Conservation (phyloP, 2,113 vertebrate genomes). For the Pelusios castaneus region DNA sequence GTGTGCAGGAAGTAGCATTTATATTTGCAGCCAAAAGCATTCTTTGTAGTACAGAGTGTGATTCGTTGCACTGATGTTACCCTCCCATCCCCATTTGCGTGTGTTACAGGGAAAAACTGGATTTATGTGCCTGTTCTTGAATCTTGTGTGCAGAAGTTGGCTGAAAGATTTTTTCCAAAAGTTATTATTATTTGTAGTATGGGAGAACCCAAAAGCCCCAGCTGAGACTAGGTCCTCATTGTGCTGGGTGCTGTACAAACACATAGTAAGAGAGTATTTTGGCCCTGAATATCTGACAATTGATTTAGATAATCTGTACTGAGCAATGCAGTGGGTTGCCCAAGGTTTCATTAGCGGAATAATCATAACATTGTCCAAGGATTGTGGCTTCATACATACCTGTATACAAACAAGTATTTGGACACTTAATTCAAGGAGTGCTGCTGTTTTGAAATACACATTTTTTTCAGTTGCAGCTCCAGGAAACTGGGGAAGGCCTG, state of each 20-base stretch:
- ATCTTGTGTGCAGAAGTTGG: neutral
- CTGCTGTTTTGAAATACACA: neutral
- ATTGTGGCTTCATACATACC: neutral
- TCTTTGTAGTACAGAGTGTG: neutral
- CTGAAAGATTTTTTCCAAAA: neutral
- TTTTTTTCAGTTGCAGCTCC: neutral
- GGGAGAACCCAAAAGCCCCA: neutral
- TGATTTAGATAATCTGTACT: neutral
- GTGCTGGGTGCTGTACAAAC: neutral
- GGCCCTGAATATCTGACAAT: neutral
- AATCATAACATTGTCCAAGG: neutral
- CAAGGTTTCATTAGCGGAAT: neutral
- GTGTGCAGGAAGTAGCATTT: slow-evolving; percentile 38
- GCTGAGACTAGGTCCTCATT: neutral
- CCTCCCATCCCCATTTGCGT: neutral
- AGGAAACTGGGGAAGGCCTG: neutral
- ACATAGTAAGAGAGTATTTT: neutral
- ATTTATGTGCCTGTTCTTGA: neutral
- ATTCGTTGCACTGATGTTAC: neutral
- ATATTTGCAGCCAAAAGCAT: slow-evolving; percentile 49
- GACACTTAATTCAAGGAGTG: neutral
- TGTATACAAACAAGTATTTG: neutral
- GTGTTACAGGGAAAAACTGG: neutral
- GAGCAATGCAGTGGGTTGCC: neutral
- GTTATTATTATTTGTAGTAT: neutral